Percentiles rank a stretch among this genome's conserved stretches.
phyloP scores from a whole-genome alignment of 1,140 invertebrate genomes.

The Penaeus indicus region DNA sequence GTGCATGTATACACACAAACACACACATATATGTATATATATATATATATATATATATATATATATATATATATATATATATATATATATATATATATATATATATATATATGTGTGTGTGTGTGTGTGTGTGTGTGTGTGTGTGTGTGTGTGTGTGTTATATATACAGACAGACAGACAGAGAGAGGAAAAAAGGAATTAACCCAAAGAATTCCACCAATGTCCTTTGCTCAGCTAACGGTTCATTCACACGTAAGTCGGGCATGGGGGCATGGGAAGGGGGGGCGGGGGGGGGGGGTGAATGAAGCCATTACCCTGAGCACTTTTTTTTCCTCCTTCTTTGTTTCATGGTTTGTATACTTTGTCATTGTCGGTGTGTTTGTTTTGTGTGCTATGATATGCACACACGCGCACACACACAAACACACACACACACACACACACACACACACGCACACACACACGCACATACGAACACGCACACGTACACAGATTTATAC shows the following conservation, averaged over 20 bases:
- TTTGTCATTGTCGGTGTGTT: too few relatives aligned
- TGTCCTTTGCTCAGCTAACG: not conserved
- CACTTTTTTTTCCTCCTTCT: too few relatives aligned
- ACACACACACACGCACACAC: not conserved
- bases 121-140: not conserved
- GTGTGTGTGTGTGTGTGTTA: not conserved
- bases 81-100: conserved; percentile 17
- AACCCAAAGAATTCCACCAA: not conserved
- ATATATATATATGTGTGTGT: not conserved
- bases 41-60: conserved; percentile 26
- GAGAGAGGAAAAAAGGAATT: not conserved
- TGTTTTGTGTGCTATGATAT: not conserved
- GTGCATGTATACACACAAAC: not conserved
- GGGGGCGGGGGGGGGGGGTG: not conserved
- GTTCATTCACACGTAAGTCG: not conserved
- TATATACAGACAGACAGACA: not conserved
- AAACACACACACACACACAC: not conserved
- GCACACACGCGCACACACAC: not conserved
- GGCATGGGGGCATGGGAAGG: not conserved
- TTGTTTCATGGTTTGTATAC: too few relatives aligned
- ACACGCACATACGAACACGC: not conserved
- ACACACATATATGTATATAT: not conserved
- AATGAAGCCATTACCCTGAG: not conserved
- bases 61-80: conserved; percentile 26
- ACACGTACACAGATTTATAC: not conserved